phyloP scores from a whole-genome alignment of 92 coral and sea anemone genomes.

The Montipora capitata region DNA sequence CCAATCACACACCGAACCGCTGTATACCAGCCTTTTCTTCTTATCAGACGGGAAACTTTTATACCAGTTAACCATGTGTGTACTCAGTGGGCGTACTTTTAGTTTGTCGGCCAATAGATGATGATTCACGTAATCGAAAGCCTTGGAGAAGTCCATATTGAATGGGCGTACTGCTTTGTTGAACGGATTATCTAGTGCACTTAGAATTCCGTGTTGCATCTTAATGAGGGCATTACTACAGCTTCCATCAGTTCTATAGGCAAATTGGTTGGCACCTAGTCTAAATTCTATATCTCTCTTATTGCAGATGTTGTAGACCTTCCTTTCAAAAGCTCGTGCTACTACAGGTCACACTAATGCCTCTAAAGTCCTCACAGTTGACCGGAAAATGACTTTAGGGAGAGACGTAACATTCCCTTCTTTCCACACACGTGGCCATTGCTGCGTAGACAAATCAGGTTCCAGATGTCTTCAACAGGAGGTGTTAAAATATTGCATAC shows the following conservation, averaged over 20 bases:
- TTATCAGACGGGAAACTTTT: slow-evolving; percentile 16
- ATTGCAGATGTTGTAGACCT: slow-evolving; percentile 41
- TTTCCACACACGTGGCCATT: slow-evolving; percentile 67
- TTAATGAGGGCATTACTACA: slow-evolving; percentile 53
- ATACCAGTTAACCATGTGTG: slow-evolving; percentile 43
- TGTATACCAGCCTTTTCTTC: slow-evolving; percentile 34
- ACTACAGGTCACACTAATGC: slow-evolving; percentile 64
- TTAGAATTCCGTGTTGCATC: slow-evolving; percentile 6
- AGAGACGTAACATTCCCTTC: slow-evolving; percentile 60
- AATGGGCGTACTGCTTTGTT: slow-evolving; percentile 33
- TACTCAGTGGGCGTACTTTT: slow-evolving; percentile 14
- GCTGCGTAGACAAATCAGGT: slow-evolving; percentile 38
- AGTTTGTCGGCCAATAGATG: too few relatives aligned
- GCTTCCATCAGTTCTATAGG: slow-evolving; percentile 53
- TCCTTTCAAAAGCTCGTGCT: slow-evolving; percentile 55
- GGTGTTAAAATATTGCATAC: neutral
- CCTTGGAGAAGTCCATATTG: slow-evolving; percentile 61
- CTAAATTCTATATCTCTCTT: slow-evolving; percentile 34
- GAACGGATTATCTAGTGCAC: neutral
- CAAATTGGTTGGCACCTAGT: slow-evolving; percentile 56
- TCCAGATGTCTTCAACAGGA: slow-evolving; percentile 35
- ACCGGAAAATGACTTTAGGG: slow-evolving; percentile 52
- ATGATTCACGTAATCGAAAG: slow-evolving; percentile 2
- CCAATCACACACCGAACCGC: slow-evolving; percentile 19
- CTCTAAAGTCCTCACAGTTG: slow-evolving; percentile 38